A percentile compares a stretch with the other conserved stretches of the same genome.
phyloP scores from a whole-genome alignment of 2,113 vertebrate species.

The Anguilla japonica region DNA sequence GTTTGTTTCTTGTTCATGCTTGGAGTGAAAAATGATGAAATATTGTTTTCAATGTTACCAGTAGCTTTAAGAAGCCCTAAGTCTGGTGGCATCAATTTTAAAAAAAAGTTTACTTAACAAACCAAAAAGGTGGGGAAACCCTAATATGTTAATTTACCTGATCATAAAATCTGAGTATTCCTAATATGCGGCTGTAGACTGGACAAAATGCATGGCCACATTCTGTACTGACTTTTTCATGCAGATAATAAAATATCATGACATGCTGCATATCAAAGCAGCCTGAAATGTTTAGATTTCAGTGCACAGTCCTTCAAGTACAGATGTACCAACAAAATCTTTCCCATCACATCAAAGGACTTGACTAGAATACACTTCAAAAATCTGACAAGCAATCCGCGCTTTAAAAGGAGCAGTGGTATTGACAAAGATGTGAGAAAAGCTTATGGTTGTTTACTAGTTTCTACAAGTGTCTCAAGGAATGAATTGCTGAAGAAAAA shows the following conservation, averaged over 20 bases:
- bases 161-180: neutral
- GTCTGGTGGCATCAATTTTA: conserved; percentile 1
- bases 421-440: conserved; percentile 71
- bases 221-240: neutral
- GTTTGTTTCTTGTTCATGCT: conserved; percentile 13
- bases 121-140: neutral
- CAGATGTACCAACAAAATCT: conserved; percentile 59
- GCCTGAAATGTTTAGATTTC: conserved; percentile 70
- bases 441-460: conserved; percentile 67
- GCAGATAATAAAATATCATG: neutral
- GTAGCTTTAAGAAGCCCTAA: conserved; percentile 1
- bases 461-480: conserved; percentile 65
- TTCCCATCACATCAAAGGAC: conserved; percentile 63
- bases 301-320: conserved; percentile 62
- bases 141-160: neutral
- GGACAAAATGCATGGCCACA: neutral
- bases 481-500: conserved; percentile 59
- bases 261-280: conserved; percentile 46
- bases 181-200: neutral
- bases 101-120: conserved; percentile 1
- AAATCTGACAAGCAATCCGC: conserved; percentile 12
- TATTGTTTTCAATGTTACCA: neutral
- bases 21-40: conserved; percentile 23
- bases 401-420: conserved; percentile 69
- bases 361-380: conserved; percentile 51